A percentile compares a stretch with the other conserved stretches of the same genome.
These are phyloP conservation scores for Eulithis testata DNA, from an alignment of 2,888 invertebrate genomes.

Conservation along the genomic window DNA sequence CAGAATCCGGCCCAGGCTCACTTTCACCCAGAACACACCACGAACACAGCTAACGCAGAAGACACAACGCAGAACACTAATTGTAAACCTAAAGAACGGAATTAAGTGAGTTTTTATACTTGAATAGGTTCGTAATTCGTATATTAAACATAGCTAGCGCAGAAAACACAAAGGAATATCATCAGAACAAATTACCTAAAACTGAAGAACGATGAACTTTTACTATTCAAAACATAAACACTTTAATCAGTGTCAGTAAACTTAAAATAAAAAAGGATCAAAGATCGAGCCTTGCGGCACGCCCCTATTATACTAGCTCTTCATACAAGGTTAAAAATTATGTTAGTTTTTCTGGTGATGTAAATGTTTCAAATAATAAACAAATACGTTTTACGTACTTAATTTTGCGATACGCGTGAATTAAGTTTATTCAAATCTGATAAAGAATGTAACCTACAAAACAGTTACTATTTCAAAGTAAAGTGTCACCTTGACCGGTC, in stretches of 20 bases:
- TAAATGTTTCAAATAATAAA: background rate
- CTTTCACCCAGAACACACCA: constrained; percentile 76
- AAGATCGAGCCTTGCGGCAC: constrained; percentile 1
- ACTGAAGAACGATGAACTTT: no score
- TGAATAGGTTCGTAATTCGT: background rate
- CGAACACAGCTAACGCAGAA: constrained; percentile 77
- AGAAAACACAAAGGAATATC: no score
- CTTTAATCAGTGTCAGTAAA: background rate
- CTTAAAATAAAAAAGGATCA: constrained; percentile 1
- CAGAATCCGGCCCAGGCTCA: constrained; percentile 77
- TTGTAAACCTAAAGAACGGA: background rate
- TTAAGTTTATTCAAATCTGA: no score
- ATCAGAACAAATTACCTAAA: no score
- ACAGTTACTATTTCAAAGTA: no score
- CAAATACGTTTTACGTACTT: no score
- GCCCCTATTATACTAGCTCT: background rate
- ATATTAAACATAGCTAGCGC: no score
- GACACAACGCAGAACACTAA: constrained; percentile 10
- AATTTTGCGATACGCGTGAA: background rate
- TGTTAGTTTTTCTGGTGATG: background rate
- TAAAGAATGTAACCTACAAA: no score
- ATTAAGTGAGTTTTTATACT: background rate
- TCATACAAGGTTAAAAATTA: background rate
- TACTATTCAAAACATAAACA: background rate
- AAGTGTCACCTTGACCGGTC: constrained; percentile 20